Conservation (phyloP, 1,140 invertebrate genomes). For the Brachionus paranguensis region DNA sequence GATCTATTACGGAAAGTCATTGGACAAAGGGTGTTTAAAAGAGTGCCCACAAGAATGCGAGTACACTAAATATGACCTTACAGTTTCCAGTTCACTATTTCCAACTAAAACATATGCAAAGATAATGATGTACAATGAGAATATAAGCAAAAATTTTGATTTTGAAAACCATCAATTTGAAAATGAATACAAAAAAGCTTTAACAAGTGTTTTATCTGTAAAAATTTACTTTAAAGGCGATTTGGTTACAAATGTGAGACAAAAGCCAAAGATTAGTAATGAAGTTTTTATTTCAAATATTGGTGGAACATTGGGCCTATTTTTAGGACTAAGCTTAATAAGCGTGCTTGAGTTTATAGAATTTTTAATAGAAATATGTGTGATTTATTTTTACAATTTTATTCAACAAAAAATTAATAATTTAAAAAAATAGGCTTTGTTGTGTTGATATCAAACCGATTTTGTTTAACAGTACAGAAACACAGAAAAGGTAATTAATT, state of each 20-base stretch:
- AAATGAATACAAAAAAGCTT: background rate
- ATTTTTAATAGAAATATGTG: slow-evolving; percentile 2
- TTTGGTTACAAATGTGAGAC: background rate
- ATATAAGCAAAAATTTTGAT: background rate
- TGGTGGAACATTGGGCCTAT: slow-evolving; percentile 14
- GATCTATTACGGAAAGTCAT: background rate
- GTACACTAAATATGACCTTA: background rate
- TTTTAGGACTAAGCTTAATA: slow-evolving; percentile 15
- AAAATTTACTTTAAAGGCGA: slow-evolving; percentile 16
- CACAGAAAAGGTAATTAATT: too few species aligned
- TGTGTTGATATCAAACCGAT: too few species aligned
- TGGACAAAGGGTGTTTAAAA: background rate
- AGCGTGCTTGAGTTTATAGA: slow-evolving; percentile 1
- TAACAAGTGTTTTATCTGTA: background rate
- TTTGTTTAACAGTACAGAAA: too few species aligned
- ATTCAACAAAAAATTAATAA: background rate
- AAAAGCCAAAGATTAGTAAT: background rate
- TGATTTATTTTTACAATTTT: background rate
- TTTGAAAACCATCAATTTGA: background rate
- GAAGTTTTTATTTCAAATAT: background rate
- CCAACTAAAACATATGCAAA: background rate
- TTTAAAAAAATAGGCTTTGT: background rate
- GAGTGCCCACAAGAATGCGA: slow-evolving; percentile 8
- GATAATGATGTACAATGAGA: background rate
- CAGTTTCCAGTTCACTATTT: background rate